Evolutionary conservation across 2,113 vertebrate species (phyloP), one percentile per base, ranked within the genome.

Genomic region (Syrmaticus mikado): DNA sequence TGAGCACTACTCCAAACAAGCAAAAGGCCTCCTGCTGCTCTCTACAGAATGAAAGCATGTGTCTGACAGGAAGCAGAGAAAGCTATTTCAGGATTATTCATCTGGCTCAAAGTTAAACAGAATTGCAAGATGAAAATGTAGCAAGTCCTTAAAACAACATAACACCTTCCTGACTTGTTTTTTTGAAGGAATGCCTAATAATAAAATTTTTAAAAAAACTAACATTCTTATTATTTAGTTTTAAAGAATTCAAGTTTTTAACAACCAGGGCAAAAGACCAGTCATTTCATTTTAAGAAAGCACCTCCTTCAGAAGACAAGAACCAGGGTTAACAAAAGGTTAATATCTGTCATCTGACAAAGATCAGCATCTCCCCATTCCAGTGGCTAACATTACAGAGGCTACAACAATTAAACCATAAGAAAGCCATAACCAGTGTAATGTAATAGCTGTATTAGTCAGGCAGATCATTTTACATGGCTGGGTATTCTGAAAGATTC

Each of bases 51-150:
- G 61, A 92, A 94, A 92, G 50, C 82, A 74, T 77, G 87, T 85
- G 87, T 61, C 87, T 87, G 79, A 94, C 82, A 83, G 93, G 91
- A 95, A 94, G 43, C 53, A 80, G 48, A 73, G 64, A 95, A 77
- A 91, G 65, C 80, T 94, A 92, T 94, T 95, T 94, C 91, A 90
- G 91, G 85, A 94, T 92, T 92, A 88, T 72, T 78, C 78, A 2
- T 61, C 67, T 81, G 85, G 57, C 80, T 97, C 73, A 67, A 82
- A 92, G 72, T 82, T 89, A 92, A 83, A 96, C 38, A 75, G 32
- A 18, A 92, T 90, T 95, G 90, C 48, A 83, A 75, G 52, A 94
- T 32, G 70, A 81, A 96, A 94, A 85, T 9, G 19, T 43, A 94
- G 22, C 48, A 77, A 12, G n/a, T 72, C 61, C 80, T 66, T 85